These are phyloP conservation scores for Gobius niger DNA, from an alignment of 2,113 vertebrate species.

Conservation along the genomic window DNA sequence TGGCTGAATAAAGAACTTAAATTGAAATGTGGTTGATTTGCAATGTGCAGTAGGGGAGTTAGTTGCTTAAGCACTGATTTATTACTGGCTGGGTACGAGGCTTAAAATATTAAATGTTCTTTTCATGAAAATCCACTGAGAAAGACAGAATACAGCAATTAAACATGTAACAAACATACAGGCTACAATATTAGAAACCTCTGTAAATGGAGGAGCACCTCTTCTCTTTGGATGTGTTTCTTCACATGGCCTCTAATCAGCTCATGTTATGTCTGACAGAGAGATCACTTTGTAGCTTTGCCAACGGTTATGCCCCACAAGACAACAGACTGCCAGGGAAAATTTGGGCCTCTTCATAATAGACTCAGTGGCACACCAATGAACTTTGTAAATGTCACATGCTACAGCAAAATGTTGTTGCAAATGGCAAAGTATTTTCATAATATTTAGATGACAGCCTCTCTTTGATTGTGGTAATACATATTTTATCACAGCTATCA, in stretches of 20 bases:
- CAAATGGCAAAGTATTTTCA: neutral
- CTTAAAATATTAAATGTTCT: slow-evolving; percentile 11
- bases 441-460: neutral
- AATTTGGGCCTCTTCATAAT: neutral
- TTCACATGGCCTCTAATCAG: slow-evolving; percentile 16
- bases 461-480: slow-evolving; percentile 7
- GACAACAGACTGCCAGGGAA: neutral
- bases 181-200: neutral
- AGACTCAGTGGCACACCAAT: neutral
- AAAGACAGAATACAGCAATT: too few relatives aligned
- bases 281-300: slow-evolving; percentile 13
- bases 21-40: too few relatives aligned
- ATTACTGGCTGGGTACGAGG: neutral
- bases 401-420: neutral
- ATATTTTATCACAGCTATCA: slow-evolving; percentile 5
- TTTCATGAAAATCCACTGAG: slow-evolving; percentile 7
- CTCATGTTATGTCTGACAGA: slow-evolving; percentile 6
- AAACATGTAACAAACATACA: too few relatives aligned
- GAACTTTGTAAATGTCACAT: neutral
- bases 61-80: slow-evolving; percentile 26
- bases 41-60: neutral
- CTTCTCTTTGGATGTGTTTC: neutral
- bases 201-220: neutral
- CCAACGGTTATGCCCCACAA: slow-evolving; percentile 11
- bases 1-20: too few relatives aligned